phyloP scores from a whole-genome alignment of 2,888 invertebrate genomes.

The Sipha maydis region DNA sequence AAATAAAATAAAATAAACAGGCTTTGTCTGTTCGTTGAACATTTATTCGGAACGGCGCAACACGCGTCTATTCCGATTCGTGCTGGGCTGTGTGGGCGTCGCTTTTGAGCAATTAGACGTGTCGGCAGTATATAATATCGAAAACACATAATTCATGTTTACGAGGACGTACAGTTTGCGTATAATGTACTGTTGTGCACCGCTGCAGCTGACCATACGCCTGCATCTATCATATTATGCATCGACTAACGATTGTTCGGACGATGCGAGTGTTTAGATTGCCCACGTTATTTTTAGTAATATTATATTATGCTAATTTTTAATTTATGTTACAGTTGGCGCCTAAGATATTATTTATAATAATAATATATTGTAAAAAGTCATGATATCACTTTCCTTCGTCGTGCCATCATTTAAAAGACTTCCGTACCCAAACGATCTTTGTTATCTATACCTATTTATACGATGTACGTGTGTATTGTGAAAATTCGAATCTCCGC shows the following conservation, averaged over 20 bases:
- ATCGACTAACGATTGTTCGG: not conserved
- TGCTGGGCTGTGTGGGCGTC: slow-evolving; percentile 15
- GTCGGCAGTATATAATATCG: slow-evolving; percentile 5
- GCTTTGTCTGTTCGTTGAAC: not conserved
- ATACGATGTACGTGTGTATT: too few relatives aligned
- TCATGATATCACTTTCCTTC: not conserved
- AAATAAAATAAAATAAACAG: too few relatives aligned
- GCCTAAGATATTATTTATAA: not conserved
- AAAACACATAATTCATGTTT: slow-evolving; percentile 1
- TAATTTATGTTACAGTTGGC: not conserved
- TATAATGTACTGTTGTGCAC: too few relatives aligned
- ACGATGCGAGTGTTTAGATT: not conserved
- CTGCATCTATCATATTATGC: not conserved
- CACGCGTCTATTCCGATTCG: not conserved
- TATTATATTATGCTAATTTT: not conserved
- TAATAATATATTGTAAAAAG: too few relatives aligned
- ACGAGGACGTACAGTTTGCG: too few relatives aligned
- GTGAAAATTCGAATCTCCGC: not conserved
- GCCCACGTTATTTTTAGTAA: not conserved
- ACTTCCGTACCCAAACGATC: too few relatives aligned
- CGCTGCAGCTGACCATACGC: too few relatives aligned
- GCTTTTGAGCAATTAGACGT: slow-evolving; percentile 43
- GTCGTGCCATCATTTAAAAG: too few relatives aligned
- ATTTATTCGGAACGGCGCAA: not conserved
- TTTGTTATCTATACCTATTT: too few relatives aligned